Evolutionary conservation across 2,888 invertebrate genomes (phyloP).

Genomic region (Scaptodrosophila latifasciaeformis): DNA sequence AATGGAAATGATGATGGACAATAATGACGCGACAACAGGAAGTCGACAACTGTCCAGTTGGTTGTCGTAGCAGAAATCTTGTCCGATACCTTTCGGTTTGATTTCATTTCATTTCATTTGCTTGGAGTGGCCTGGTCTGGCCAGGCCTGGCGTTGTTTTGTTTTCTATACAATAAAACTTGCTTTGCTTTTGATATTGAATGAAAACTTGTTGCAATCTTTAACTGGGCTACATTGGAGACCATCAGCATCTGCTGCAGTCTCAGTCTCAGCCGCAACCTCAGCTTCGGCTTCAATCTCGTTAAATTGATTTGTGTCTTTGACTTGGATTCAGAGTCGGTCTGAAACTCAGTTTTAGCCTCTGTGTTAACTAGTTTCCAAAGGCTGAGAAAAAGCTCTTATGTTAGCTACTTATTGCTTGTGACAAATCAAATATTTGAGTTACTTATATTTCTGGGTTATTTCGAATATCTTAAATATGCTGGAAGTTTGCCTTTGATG

Average conservation of each 20-base stretch:
- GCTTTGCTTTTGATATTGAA: conserved; percentile 16
- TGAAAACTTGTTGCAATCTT: conserved; percentile 21
- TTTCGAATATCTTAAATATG: conserved; percentile 56
- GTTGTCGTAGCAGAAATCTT: conserved; percentile 28
- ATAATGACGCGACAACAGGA: conserved; percentile 74
- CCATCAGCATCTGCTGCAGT: too few species aligned
- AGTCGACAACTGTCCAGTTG: conserved; percentile 39
- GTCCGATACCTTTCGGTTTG: too few species aligned
- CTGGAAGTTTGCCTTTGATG: conserved; percentile 39
- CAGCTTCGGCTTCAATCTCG: conserved; percentile 65
- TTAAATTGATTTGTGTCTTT: conserved; percentile 66
- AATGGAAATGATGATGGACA: conserved; percentile 72
- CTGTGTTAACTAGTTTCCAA: conserved; percentile 50
- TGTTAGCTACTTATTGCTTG: conserved; percentile 24
- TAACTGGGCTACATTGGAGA: too few species aligned
- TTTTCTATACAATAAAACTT: too few species aligned
- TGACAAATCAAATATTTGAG: conserved; percentile 49
- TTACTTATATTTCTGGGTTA: conserved; percentile 43
- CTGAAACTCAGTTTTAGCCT: too few species aligned
- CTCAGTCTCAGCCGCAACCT: conserved; percentile 25
- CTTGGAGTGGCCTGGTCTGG: too few species aligned
- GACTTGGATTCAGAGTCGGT: too few species aligned
- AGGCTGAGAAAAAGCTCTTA: conserved; percentile 50
- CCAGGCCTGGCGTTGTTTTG: conserved; percentile 10
- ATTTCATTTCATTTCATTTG: too few species aligned